Evolutionary conservation across 2,113 vertebrate species (phyloP).

Genomic region (Otolemur garnettii): DNA sequence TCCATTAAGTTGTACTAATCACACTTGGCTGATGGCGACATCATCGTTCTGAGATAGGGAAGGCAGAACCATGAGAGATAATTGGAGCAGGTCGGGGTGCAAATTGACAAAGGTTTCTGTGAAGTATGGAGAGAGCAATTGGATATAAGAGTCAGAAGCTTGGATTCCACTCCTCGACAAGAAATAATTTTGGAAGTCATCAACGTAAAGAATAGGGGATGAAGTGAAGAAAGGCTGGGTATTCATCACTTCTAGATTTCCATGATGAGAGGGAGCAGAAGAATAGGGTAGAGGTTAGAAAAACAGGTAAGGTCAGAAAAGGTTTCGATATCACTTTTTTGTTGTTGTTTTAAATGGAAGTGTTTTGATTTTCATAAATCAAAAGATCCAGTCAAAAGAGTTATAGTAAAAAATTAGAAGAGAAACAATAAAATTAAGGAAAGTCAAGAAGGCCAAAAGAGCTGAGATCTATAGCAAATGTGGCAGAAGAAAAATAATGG

Average conservation of each 20-base stretch:
- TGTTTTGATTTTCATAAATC: background rate
- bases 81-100: background rate
- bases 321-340: background rate
- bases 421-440: background rate
- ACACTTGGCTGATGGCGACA: background rate
- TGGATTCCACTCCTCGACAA: background rate
- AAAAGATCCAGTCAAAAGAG: background rate
- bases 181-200: background rate
- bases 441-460: background rate
- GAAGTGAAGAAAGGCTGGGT: background rate
- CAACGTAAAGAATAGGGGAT: background rate
- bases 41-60: conserved; percentile 1
- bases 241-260: background rate
- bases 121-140: background rate
- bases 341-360: background rate
- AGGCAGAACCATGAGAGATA: background rate
- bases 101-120: background rate
- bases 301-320: background rate
- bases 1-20: background rate
- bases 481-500: background rate
- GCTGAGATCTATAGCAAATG: background rate
- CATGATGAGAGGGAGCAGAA: background rate
- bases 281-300: background rate
- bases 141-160: background rate
- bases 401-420: background rate